A percentile compares a stretch with the other conserved stretches of the same genome.
phyloP scores from a whole-genome alignment of 1,140 invertebrate genomes.

The Battus philenor region DNA sequence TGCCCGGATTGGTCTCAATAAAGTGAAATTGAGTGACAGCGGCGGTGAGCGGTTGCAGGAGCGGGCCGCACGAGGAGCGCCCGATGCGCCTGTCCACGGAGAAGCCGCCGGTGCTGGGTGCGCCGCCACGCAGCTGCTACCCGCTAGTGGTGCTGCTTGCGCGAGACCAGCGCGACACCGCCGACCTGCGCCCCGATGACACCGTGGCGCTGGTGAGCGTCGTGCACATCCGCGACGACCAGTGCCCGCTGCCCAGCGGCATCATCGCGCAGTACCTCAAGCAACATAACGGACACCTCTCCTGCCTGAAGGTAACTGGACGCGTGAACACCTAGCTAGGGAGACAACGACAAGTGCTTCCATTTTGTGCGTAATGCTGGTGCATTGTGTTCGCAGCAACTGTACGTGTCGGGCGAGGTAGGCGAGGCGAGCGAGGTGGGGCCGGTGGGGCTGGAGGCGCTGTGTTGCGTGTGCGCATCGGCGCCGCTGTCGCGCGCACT shows the following conservation, averaged over 20 bases:
- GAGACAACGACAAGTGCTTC: too few relatives aligned
- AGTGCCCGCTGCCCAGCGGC: constrained; percentile 85
- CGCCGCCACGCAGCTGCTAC: constrained; percentile 83
- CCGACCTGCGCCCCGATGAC: constrained; percentile 82
- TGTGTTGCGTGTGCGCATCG: constrained; percentile 88
- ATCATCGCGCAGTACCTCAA: constrained; percentile 88
- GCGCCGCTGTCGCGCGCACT: constrained; percentile 85
- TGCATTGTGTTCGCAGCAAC: constrained; percentile 83
- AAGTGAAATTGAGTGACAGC: too few relatives aligned
- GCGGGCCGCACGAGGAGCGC: constrained; percentile 81
- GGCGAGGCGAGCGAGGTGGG: constrained; percentile 55
- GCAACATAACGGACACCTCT: constrained; percentile 87
- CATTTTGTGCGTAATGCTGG: too few relatives aligned
- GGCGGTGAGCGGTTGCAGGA: constrained; percentile 58
- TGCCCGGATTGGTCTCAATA: too few relatives aligned
- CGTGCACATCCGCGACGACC: constrained; percentile 86
- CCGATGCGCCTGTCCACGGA: constrained; percentile 79
- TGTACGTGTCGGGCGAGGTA: constrained; percentile 77
- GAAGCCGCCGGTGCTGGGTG: constrained; percentile 80
- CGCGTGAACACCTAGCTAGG: too few relatives aligned
- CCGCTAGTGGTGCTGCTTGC: constrained; percentile 85
- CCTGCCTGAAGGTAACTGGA: constrained; percentile 82
- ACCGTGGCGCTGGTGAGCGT: constrained; percentile 86
- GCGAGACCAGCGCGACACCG: constrained; percentile 77
- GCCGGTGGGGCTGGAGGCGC: constrained; percentile 78